A percentile compares a stretch with the other conserved stretches of the same genome.
phyloP scores from a whole-genome alignment of 2,113 vertebrate species.

The Melanerpes formicivorus region DNA sequence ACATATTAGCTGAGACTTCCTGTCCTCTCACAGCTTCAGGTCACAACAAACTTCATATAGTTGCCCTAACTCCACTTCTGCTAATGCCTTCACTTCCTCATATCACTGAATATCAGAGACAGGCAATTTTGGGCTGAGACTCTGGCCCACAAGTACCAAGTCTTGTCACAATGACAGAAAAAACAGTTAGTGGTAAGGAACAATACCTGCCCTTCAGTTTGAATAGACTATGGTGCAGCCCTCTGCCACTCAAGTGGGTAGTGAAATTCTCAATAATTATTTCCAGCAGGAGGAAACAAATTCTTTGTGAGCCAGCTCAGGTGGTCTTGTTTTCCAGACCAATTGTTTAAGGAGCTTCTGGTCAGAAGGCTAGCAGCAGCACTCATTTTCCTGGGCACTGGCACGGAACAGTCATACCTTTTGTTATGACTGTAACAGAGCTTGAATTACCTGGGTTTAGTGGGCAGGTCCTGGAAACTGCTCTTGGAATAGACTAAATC shows the following conservation, averaged over 20 bases:
- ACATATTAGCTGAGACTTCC: background rate
- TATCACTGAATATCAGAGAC: background rate
- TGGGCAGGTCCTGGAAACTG: background rate
- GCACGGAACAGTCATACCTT: background rate
- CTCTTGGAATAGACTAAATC: constrained; percentile 10
- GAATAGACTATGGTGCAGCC: background rate
- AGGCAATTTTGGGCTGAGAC: background rate
- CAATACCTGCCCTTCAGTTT: background rate
- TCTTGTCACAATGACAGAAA: background rate
- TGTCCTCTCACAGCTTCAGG: background rate
- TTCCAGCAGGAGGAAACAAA: background rate
- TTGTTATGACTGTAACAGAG: constrained; percentile 22
- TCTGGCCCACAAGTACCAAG: background rate
- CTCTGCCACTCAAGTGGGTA: background rate
- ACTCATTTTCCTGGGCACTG: background rate
- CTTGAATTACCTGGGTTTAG: constrained; percentile 18
- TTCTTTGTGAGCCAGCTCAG: background rate
- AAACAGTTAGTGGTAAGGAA: background rate
- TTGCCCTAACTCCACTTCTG: background rate
- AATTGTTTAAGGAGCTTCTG: background rate
- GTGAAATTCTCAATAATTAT: background rate
- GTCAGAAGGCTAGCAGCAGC: background rate
- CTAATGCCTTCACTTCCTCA: fast-evolving
- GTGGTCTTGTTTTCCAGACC: background rate
- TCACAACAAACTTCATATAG: background rate